Conservation (phyloP, 2,888 invertebrate genomes). For the Tillus elongatus region DNA sequence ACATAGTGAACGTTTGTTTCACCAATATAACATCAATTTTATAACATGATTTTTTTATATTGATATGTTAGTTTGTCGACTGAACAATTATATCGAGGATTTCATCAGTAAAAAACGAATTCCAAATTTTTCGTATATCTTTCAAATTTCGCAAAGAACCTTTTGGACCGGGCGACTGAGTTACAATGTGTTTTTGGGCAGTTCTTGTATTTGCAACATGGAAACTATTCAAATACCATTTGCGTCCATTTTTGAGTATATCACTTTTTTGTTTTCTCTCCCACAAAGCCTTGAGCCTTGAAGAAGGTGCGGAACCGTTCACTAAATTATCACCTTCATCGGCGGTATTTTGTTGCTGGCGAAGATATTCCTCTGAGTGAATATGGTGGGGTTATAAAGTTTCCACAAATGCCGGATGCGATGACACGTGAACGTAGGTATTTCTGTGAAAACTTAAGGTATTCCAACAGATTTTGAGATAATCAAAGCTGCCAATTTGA, state of each 20-base stretch:
- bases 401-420: no score
- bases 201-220: slow-evolving; percentile 10
- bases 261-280: slow-evolving; percentile 3
- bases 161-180: slow-evolving; percentile 5
- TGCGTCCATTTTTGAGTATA: slow-evolving; percentile 3
- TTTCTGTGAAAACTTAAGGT: no score
- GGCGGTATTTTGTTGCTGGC: no score
- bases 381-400: no score
- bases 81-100: no score
- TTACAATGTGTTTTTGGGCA: slow-evolving; percentile 8
- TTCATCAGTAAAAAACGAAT: slow-evolving; percentile 11
- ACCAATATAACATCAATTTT: slow-evolving; percentile 9
- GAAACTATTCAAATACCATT: slow-evolving; percentile 10
- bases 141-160: no score
- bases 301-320: slow-evolving; percentile 2
- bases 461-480: no score
- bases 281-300: not conserved
- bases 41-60: slow-evolving; percentile 9
- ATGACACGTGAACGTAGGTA: no score
- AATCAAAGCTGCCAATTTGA: no score
- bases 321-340: not conserved
- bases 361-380: no score
- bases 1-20: no score
- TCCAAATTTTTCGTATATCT: slow-evolving; percentile 10
- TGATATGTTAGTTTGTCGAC: slow-evolving; percentile 8